A percentile compares a stretch with the other conserved stretches of the same genome.
Evolutionary conservation across 2,888 invertebrate genomes (phyloP).

Genomic region (Limnephilus marmoratus): DNA sequence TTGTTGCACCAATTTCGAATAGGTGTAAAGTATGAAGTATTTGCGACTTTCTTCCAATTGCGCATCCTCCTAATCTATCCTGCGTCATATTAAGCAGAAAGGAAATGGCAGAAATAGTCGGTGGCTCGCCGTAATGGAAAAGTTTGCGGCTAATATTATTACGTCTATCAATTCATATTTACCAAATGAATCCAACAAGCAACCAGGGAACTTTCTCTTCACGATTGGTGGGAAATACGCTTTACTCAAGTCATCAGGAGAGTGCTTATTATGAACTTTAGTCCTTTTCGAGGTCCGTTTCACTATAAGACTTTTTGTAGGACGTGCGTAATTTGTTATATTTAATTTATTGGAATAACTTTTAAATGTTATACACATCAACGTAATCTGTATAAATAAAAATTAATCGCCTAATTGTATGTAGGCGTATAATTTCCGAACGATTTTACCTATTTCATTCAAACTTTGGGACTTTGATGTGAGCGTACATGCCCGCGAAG

Average conservation of each 20-base stretch:
- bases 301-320: not conserved
- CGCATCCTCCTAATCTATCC: slow-evolving; percentile 62
- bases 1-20: not conserved
- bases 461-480: too few species aligned
- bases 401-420: too few species aligned
- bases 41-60: slow-evolving; percentile 20
- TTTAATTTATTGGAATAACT: too few species aligned
- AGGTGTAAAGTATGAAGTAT: not conserved
- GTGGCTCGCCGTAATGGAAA: slow-evolving; percentile 62
- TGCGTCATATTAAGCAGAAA: slow-evolving; percentile 62
- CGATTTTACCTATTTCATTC: too few species aligned
- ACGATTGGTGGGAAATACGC: slow-evolving; percentile 45
- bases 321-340: not conserved
- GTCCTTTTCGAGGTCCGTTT: not conserved
- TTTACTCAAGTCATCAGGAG: slow-evolving; percentile 35
- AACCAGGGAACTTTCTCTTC: slow-evolving; percentile 55
- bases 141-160: slow-evolving; percentile 63
- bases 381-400: too few species aligned
- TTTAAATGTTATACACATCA: too few species aligned
- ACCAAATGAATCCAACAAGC: slow-evolving; percentile 58
- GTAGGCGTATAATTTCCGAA: too few species aligned
- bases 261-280: slow-evolving; percentile 19
- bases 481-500: too few species aligned
- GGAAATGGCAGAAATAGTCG: slow-evolving; percentile 37
- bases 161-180: slow-evolving; percentile 66